phyloP scores from a whole-genome alignment of 2,113 vertebrate species.

The Myiozetetes cayanensis region DNA sequence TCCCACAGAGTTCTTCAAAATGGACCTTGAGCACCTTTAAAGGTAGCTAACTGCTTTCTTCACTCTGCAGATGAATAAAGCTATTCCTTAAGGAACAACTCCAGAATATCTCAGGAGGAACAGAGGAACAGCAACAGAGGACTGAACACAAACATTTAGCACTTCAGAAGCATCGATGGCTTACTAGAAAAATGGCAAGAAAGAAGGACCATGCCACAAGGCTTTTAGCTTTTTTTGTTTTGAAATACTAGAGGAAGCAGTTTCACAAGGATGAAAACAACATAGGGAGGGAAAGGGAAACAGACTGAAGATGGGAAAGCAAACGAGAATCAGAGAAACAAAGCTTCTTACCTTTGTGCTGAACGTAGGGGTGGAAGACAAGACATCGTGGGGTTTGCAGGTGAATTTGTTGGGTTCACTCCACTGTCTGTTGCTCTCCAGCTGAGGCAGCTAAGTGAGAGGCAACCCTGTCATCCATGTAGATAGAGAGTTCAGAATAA shows the following conservation, averaged over 20 bases:
- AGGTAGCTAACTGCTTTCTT: not conserved
- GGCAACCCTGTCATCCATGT: not conserved
- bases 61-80: not conserved
- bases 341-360: not conserved
- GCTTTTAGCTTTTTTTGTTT: not conserved
- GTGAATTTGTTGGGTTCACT: not conserved
- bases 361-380: not conserved
- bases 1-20: not conserved
- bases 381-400: not conserved
- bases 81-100: not conserved
- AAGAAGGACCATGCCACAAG: not conserved
- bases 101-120: not conserved
- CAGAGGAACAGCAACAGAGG: fast-evolving
- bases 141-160: not conserved
- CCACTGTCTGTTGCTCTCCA: not conserved
- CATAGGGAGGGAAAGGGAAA: not conserved
- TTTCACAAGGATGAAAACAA: not conserved
- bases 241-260: not conserved
- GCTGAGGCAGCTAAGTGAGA: not conserved
- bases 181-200: not conserved
- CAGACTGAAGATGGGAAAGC: not conserved
- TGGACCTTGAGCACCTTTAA: not conserved
- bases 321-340: not conserved
- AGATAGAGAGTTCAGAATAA: not conserved
- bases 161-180: not conserved